A percentile compares a stretch with the other conserved stretches of the same genome.
These are phyloP conservation scores for Habrosyne pyritoides DNA, from an alignment of 2,888 invertebrate species.

Conservation along the genomic window DNA sequence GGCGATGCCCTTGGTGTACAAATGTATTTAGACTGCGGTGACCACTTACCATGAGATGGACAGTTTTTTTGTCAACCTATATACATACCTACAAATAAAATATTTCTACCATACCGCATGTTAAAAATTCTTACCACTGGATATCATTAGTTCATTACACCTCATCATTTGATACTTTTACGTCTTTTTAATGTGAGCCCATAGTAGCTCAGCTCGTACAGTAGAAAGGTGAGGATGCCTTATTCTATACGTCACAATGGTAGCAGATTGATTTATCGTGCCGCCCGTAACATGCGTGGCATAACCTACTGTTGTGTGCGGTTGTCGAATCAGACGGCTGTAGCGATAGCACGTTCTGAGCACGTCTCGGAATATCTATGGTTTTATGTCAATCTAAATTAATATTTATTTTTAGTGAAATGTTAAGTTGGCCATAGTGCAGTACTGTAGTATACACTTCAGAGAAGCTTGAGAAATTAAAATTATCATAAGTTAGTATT, in stretches of 20 bases:
- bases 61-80: too few relatives aligned
- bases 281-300: constrained; percentile 54
- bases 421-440: too few relatives aligned
- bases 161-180: constrained; percentile 3
- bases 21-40: too few relatives aligned
- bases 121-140: constrained; percentile 15
- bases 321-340: constrained; percentile 40
- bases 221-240: constrained; percentile 49
- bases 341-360: constrained; percentile 42
- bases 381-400: too few relatives aligned
- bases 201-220: constrained; percentile 24
- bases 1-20: too few relatives aligned
- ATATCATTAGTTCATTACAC: constrained; percentile 6
- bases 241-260: constrained; percentile 60
- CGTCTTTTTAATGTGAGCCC: constrained; percentile 7
- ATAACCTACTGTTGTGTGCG: constrained; percentile 49
- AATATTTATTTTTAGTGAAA: too few relatives aligned
- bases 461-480: too few relatives aligned
- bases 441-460: too few relatives aligned
- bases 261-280: constrained; percentile 73
- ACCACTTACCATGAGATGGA: too few relatives aligned
- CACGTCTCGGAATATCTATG: background rate
- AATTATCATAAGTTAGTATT: too few relatives aligned
- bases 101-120: background rate
- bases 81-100: too few relatives aligned